Evolutionary conservation across 2,113 vertebrate species (phyloP), one percentile per base, ranked within the genome.

Genomic region (Columba livia): DNA sequence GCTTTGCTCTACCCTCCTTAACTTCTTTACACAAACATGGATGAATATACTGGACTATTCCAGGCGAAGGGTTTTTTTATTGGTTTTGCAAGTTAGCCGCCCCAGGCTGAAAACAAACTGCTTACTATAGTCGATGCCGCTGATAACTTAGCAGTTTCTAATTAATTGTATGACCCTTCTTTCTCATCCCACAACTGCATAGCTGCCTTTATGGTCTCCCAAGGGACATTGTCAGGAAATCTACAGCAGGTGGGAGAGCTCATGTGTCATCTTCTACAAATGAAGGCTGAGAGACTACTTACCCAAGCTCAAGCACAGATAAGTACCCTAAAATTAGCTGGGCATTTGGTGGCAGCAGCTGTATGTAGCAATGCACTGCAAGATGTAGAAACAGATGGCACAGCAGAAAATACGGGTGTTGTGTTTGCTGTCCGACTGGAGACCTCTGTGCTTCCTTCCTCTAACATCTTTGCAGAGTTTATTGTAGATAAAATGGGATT

Each of bases 321-420:
- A 64, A 88, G 53, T 34, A 88, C 54, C 88, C 93, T 95, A 96
- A 96, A 97, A 96, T 96, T 94, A 96, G 88, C 89, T 36, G 72
- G 90, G 79, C 85, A 91, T 93, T 97, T 97, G 90, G 92, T 83
- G 90, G 69, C 65, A 94, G 94, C 95, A 96, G 90, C 94, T 96
- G 95, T 85, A 92, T 9, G 57, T 61, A 72, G 79, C 57, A 88
- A 51, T 81, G 57, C 31, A 19, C 15, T 71, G 69, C 38, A 61
- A 78, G 62, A 92, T 12, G 28, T 11, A 74, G 72, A 88, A 92
- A 93, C 95, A 96, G 94, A 86, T 94, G 94, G 79, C 72, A 42
- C 31, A 32, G 65, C 24, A 93, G 57, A 87, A 93, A 92, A 85
- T 56, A 44, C 0, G 42, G 29, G 34, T 75, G 25, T 67, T 75